Conservation (phyloP, 2,888 invertebrate genomes). For the Scelioninae gen. 1 region DNA sequence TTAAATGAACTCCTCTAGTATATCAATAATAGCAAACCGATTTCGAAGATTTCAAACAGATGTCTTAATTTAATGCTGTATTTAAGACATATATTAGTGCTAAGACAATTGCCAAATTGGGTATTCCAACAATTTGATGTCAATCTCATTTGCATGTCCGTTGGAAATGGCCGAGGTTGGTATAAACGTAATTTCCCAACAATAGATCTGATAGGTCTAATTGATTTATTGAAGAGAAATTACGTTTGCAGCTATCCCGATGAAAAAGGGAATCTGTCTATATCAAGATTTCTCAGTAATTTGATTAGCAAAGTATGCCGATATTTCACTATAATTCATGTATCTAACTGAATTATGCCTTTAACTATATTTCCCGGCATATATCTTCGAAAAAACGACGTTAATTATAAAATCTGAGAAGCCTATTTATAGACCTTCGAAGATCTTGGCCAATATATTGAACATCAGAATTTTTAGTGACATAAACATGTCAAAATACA, state of each 20-base stretch:
- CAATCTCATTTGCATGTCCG: slow-evolving; percentile 27
- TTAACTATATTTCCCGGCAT: background rate
- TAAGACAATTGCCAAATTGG: background rate
- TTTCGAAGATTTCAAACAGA: too few relatives aligned
- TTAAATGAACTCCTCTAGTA: too few relatives aligned
- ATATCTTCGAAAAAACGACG: background rate
- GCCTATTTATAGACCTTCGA: background rate
- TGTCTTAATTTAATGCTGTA: background rate
- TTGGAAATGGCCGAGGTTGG: slow-evolving; percentile 23
- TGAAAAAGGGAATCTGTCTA: slow-evolving; percentile 37
- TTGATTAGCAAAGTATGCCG: slow-evolving; percentile 33
- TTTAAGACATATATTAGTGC: too few relatives aligned
- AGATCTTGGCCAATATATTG: too few relatives aligned
- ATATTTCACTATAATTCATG: background rate
- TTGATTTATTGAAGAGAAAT: slow-evolving; percentile 73
- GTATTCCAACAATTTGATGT: slow-evolving; percentile 8
- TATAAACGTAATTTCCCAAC: slow-evolving; percentile 42
- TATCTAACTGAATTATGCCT: background rate
- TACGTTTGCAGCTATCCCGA: slow-evolving; percentile 52
- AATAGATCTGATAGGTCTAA: slow-evolving; percentile 70
- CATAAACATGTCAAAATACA: too few relatives aligned
- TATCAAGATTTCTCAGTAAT: slow-evolving; percentile 31
- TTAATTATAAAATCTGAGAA: background rate
- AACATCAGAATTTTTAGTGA: too few relatives aligned
- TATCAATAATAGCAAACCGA: too few relatives aligned